Evolutionary conservation across 1,140 invertebrate species (phyloP).

Genomic region (Meloidogyne floridensis): DNA sequence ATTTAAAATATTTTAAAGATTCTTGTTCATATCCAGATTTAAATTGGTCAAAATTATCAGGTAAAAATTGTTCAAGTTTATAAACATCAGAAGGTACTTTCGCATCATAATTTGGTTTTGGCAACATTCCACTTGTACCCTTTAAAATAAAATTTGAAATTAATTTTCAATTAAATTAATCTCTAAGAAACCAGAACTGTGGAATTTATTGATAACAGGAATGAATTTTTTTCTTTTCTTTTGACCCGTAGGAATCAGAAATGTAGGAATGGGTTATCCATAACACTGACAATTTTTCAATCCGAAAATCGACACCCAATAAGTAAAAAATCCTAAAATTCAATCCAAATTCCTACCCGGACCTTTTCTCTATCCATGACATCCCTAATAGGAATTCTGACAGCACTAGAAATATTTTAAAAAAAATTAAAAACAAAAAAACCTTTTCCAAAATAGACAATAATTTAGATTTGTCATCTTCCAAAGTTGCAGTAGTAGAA

Average conservation of each 20-base stretch:
- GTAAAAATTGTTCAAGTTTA: constrained; percentile 19
- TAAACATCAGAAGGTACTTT: constrained; percentile 11
- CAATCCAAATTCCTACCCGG: too few relatives aligned
- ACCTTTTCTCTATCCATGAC: too few relatives aligned
- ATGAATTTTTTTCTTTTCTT: too few relatives aligned
- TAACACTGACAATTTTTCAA: too few relatives aligned
- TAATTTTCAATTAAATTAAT: too few relatives aligned
- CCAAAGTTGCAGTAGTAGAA: not conserved
- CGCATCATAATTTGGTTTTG: constrained; percentile 14
- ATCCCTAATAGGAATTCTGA: too few relatives aligned
- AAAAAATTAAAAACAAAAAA: not conserved
- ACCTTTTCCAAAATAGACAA: constrained; percentile 20
- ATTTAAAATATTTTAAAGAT: constrained; percentile 12
- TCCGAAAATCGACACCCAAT: too few relatives aligned
- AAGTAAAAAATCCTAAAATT: too few relatives aligned
- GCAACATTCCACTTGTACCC: constrained; percentile 21
- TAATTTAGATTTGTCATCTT: constrained; percentile 11
- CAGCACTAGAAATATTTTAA: not conserved
- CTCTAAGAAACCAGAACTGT: too few relatives aligned
- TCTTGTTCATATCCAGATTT: not conserved
- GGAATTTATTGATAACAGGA: too few relatives aligned
- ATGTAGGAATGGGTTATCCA: too few relatives aligned
- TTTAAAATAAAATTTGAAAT: not conserved
- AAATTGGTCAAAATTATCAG: constrained; percentile 1
- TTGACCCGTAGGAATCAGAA: too few relatives aligned